These are phyloP conservation scores for Apostichopus leukothele DNA, from an alignment of 53 echinoderm and acorn worm genomes.

Conservation along the genomic window DNA sequence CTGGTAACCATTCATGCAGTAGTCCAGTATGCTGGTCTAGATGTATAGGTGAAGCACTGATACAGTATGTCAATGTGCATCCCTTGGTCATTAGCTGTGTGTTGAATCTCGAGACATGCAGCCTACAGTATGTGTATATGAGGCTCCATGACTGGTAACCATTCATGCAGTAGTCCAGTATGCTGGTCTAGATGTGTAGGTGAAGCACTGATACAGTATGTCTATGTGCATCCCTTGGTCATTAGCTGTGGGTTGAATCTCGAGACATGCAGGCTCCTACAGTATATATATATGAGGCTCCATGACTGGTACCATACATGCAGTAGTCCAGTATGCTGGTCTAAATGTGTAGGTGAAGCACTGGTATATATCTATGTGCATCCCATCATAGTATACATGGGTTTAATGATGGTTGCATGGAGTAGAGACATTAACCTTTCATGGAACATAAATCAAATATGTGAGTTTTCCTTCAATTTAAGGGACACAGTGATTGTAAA, in stretches of 20 bases:
- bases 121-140: not conserved
- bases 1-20: not conserved
- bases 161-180: not conserved
- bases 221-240: not conserved
- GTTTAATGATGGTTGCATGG: not conserved
- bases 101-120: not conserved
- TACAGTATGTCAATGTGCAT: not conserved
- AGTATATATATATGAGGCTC: not conserved
- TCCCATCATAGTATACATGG: too few species aligned
- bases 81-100: not conserved
- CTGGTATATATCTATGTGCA: too few species aligned
- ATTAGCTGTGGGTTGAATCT: not conserved
- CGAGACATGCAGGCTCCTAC: not conserved
- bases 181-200: too few species aligned
- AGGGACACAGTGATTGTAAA: not conserved
- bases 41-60: too few species aligned
- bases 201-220: too few species aligned
- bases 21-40: too few species aligned
- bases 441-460: not conserved
- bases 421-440: not conserved
- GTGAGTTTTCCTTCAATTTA: not conserved
- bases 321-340: not conserved
- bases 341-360: too few species aligned
- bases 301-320: not conserved
- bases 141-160: not conserved